Conservation (phyloP, 2,797 vertebrate species). For the Decapterus maruadsi region DNA sequence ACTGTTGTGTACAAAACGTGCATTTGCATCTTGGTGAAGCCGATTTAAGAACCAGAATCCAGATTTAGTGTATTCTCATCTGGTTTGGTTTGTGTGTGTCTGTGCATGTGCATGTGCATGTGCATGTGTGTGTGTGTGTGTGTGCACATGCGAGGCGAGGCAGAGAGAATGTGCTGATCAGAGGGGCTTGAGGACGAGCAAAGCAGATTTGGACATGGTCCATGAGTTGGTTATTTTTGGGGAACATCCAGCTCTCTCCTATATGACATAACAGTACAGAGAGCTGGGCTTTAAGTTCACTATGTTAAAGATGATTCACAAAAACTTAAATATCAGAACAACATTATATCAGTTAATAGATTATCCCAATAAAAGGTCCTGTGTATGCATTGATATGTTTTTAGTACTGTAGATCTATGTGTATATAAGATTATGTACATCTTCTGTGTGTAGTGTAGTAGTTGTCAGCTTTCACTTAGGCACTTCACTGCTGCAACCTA, state of each 20-base stretch:
- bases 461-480: no score
- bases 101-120: no score
- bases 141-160: conserved; percentile 25
- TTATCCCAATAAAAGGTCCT: neutral
- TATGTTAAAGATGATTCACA: neutral
- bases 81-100: conserved; percentile 36
- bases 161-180: conserved; percentile 81
- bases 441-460: no score
- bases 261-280: conserved; percentile 83
- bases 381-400: neutral
- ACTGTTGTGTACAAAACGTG: conserved; percentile 70
- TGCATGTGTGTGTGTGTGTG: conserved; percentile 21
- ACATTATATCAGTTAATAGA: no score
- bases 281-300: conserved; percentile 9
- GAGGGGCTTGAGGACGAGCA: conserved; percentile 86
- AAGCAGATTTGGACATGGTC: conserved; percentile 91
- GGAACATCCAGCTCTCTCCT: conserved; percentile 84
- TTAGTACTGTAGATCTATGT: neutral
- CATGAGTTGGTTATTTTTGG: conserved; percentile 81
- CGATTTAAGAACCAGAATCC: conserved; percentile 91
- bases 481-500: neutral
- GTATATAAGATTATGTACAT: neutral
- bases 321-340: neutral
- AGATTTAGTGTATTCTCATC: conserved; percentile 90
- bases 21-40: conserved; percentile 89